Base-by-base conservation (phyloP, 2,797 vertebrate species). In the Centroberyx gerrardi region DNA sequence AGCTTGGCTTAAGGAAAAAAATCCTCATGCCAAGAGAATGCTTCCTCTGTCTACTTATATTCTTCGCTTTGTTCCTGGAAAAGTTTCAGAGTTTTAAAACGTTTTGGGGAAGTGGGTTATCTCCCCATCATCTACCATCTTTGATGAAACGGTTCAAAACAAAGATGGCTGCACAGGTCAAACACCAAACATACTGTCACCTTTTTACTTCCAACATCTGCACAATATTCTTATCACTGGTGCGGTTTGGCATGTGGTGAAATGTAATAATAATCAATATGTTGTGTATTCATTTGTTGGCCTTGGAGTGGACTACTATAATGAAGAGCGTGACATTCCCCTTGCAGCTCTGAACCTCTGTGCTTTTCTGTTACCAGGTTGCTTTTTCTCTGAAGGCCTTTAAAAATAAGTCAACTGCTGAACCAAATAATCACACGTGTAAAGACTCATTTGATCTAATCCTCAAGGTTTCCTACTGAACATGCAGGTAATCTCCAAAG, bases 361-460 rank as follows among this genome's bases (percentile, higher is more conserved):
- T 7, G 9, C 8, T 69, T 51, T 27, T 40, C 0, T 10, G 18
- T 40, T 17, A 62, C 15, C 61, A 40, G 4, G 36, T 8, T n/a
- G n/a, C 1, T 29, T 67, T 68, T 68, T 54, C 18, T 54, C 36
- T 31, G 17, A 67, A 13, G 13, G 8, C 49, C 22, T 59, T 28
- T 28, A 27, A 62, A 22, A 59, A 49, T n/a, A 12, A 59, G 1
- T 15, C 12, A 29, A 36, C 1, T n/a, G 48, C 5, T 46, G 9
- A 18, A 28, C 27, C 36, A 10, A 63, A 15, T 36, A 28, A 36
- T 49, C 12, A 49, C 1, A 42, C 44, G 5, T 22, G 18, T 29
- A 40, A 58, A 56, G 10, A 68, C 27, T 0, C 46, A 29, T 38
- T 13, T 33, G 6, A 62, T 38, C 2, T 13, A 52, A 2, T 61